Base-by-base conservation (phyloP, 2,797 vertebrate genomes). In the Selene dorsalis region DNA sequence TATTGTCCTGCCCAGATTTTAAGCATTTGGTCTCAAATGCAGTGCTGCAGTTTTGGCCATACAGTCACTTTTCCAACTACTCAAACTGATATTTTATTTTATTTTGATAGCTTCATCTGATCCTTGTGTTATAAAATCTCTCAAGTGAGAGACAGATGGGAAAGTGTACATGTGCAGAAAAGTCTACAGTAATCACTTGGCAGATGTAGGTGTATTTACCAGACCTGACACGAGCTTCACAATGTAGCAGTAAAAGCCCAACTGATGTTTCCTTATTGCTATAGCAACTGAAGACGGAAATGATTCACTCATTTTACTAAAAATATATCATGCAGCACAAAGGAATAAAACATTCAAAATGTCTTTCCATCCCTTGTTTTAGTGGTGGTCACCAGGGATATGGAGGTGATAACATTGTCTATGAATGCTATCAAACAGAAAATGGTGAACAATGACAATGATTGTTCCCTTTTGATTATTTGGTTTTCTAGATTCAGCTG, bases 201-300 rank as follows among this genome's bases (percentile, higher is more conserved):
- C 58, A 61, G 1, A 69, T 48, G 26, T 26, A 56, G 13, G 26
- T 39, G 17, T 57, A 30, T 35, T 57, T 24, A 63, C 13, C 55
- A 39, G 47, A 64, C 3, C 12, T 30, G 16, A n/a, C 22, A 8
- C 26, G 6, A 0, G 1, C 48, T 50, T 68, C 2, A 55, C 62
- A 64, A 52, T 18, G 1, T 65, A 39, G 47, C 70, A 38, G 11
- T 79, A 67, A 50, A 80, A 52, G 20, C 38, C 45, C 24, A 18
- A 32, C 20, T 62, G 28, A 20, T 48, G 20, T 66, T 66, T 66
- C 17, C 14, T 53, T 12, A 45, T 68, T 13, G 52, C 9, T 38
- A 2, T 18, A 2, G 61, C 24, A 10, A 43, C 20, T 20, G 13
- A 24, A 64, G 7, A 47, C 14, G 45, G 4, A 64, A 68, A 66